Conservation (phyloP, 2,113 vertebrate genomes). For the Hymenochirus boettgeri region DNA sequence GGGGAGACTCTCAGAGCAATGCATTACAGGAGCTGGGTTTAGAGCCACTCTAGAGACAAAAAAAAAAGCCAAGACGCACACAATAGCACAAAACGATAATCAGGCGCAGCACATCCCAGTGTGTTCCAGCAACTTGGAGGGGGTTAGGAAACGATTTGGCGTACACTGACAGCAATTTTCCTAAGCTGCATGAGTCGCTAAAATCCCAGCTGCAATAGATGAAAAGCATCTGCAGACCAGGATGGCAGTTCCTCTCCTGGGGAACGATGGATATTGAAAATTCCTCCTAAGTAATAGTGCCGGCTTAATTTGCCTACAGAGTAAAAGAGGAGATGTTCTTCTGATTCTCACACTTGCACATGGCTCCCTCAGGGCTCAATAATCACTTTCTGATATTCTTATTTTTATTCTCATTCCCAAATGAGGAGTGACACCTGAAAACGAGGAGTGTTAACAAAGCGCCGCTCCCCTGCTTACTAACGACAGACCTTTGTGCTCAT, state of each 20-base stretch:
- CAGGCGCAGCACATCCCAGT: slow-evolving; percentile 70
- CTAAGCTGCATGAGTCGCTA: slow-evolving; percentile 77
- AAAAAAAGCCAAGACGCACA: not conserved
- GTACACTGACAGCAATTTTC: slow-evolving; percentile 85
- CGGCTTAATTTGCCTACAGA: slow-evolving; percentile 74
- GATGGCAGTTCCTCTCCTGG: slow-evolving; percentile 68
- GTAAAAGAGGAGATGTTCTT: slow-evolving; percentile 51
- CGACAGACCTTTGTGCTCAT: slow-evolving; percentile 20
- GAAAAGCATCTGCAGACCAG: slow-evolving; percentile 55
- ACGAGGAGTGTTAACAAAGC: slow-evolving; percentile 33
- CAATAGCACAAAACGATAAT: slow-evolving; percentile 55
- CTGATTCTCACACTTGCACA: slow-evolving; percentile 67
- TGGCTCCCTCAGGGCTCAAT: slow-evolving; percentile 64
- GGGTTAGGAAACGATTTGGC: slow-evolving; percentile 74
- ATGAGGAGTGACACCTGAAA: slow-evolving; percentile 40
- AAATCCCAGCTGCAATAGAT: slow-evolving; percentile 82
- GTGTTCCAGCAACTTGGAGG: slow-evolving; percentile 57
- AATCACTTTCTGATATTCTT: slow-evolving; percentile 59
- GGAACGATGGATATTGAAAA: slow-evolving; percentile 75
- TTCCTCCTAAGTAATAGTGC: slow-evolving; percentile 67
- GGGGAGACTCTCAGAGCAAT: not conserved
- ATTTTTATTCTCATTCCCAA: slow-evolving; percentile 34
- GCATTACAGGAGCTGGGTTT: not conserved
- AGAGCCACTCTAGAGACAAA: not conserved
- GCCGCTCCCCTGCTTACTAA: slow-evolving; percentile 40